A percentile compares a stretch with the other conserved stretches of the same genome.
Conservation (phyloP, 2,888 invertebrate species). For the Alitta virens region DNA sequence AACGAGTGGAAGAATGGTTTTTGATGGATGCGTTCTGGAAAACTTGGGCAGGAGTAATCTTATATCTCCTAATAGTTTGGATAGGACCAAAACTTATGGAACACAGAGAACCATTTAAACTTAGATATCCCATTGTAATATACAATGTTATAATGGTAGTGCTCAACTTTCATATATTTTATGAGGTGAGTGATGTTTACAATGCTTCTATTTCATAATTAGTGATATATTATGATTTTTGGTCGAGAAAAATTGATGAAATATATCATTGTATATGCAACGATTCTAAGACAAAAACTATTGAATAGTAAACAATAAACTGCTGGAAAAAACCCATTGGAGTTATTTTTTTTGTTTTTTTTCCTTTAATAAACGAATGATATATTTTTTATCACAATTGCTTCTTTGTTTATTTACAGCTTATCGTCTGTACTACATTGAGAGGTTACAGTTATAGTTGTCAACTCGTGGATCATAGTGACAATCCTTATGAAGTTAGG, state of each 20-base stretch:
- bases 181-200: conserved; percentile 38
- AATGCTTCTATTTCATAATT: neutral
- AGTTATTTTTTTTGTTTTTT: no score
- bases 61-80: conserved; percentile 49
- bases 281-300: no score
- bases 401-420: conserved; percentile 26
- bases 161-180: conserved; percentile 54
- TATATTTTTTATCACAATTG: no score
- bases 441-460: conserved; percentile 52
- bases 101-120: conserved; percentile 42
- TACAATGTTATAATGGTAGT: conserved; percentile 52
- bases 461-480: conserved; percentile 49
- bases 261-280: no score
- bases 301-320: no score
- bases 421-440: conserved; percentile 33
- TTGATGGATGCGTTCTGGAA: conserved; percentile 52
- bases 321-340: no score
- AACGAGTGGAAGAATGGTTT: conserved; percentile 49
- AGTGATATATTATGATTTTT: neutral
- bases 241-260: neutral
- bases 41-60: conserved; percentile 43
- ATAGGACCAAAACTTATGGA: conserved; percentile 49
- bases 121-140: conserved; percentile 42
- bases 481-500: conserved; percentile 51
- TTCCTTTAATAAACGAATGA: no score